Evolutionary conservation across 2,888 invertebrate species (phyloP).

Genomic region (Calameuta filiformis): DNA sequence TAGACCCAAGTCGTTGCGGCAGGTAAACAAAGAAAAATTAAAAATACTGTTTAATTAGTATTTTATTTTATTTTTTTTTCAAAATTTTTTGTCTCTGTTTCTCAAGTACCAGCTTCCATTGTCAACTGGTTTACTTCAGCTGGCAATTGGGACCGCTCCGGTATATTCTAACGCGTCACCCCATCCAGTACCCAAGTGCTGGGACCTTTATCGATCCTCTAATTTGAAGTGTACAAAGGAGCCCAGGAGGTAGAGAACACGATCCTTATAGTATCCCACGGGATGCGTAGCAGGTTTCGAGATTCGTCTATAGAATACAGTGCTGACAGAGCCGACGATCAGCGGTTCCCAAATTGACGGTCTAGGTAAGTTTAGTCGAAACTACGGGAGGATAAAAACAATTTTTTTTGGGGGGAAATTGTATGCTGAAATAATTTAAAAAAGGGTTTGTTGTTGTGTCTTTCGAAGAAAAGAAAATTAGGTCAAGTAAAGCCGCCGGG

Average conservation of each 20-base stretch:
- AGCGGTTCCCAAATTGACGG: background rate
- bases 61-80: too few relatives aligned
- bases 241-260: background rate
- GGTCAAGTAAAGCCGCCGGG: background rate
- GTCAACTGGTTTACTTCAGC: background rate
- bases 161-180: background rate
- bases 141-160: background rate
- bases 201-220: background rate
- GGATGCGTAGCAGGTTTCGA: slow-evolving; percentile 8
- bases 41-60: background rate
- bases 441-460: too few relatives aligned
- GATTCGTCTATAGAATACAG: slow-evolving; percentile 11
- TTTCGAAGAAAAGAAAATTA: background rate
- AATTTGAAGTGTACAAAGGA: background rate
- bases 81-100: background rate
- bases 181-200: background rate
- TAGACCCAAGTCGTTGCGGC: background rate
- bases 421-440: background rate
- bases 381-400: background rate
- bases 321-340: background rate
- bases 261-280: background rate
- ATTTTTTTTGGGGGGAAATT: background rate
- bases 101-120: background rate
- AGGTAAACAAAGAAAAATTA: background rate
- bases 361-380: background rate